These are phyloP conservation scores for Tenualosa thibaudeaui DNA, from an alignment of 2,797 vertebrate species.

Conservation along the genomic window DNA sequence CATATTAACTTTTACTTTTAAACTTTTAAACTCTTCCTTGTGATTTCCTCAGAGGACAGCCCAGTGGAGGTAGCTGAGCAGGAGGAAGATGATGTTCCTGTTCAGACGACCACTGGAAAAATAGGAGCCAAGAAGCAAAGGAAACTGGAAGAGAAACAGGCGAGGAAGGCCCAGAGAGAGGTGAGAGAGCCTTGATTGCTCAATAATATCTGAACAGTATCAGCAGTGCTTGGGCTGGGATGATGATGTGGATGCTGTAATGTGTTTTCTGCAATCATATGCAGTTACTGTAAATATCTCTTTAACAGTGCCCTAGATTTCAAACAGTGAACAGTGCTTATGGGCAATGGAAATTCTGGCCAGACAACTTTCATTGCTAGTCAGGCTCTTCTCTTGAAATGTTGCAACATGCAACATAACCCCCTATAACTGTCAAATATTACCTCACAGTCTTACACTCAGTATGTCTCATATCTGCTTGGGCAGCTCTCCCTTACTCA, in stretches of 20 bases:
- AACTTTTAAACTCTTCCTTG: neutral
- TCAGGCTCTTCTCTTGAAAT: neutral
- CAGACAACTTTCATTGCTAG: neutral
- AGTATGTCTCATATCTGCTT: neutral
- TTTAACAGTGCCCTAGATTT: too few relatives aligned
- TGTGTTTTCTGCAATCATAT: too few relatives aligned
- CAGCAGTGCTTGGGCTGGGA: too few relatives aligned
- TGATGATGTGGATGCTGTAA: too few relatives aligned
- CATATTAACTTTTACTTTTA: too few relatives aligned
- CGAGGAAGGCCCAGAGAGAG: constrained; percentile 91
- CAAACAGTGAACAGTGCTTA: too few relatives aligned
- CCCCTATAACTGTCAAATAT: neutral
- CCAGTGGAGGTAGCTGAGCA: constrained; percentile 38
- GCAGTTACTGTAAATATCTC: too few relatives aligned
- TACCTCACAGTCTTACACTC: neutral
- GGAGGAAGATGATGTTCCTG: constrained; percentile 69
- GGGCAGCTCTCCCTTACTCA: neutral
- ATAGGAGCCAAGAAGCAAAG: constrained; percentile 93
- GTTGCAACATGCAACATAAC: neutral
- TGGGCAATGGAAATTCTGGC: neutral
- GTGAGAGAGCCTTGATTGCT: constrained; percentile 60
- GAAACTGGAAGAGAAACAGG: constrained; percentile 96
- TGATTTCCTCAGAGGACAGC: constrained; percentile 60
- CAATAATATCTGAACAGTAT: too few relatives aligned
- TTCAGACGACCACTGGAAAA: constrained; percentile 77